Conservation (phyloP, 1,140 invertebrate genomes). For the Zaprionus davidi region DNA sequence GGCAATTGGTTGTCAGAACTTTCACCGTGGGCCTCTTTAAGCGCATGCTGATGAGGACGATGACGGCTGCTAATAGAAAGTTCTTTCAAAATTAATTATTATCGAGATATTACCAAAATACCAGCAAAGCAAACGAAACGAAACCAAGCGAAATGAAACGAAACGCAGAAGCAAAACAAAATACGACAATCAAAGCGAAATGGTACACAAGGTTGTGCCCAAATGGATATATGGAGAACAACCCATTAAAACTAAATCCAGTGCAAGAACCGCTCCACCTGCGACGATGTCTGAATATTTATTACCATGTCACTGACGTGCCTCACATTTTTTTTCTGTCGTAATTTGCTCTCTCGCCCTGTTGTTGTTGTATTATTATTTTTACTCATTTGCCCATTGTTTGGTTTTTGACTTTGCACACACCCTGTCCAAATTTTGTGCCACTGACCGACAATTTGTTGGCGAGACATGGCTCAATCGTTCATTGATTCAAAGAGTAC, state of each 20-base stretch:
- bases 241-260: conserved; percentile 79
- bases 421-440: conserved; percentile 74
- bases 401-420: conserved; percentile 47
- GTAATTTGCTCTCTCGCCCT: conserved; percentile 59
- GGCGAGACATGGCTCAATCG: conserved; percentile 48
- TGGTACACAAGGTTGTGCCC: conserved; percentile 1
- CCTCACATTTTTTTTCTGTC: conserved; percentile 54
- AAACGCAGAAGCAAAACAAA: conserved; percentile 31
- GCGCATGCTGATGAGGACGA: conserved; percentile 76
- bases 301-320: conserved; percentile 71
- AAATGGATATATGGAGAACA: conserved; percentile 41
- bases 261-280: conserved; percentile 60
- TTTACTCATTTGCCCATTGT: conserved; percentile 54
- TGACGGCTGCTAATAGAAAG: conserved; percentile 72
- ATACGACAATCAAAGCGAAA: conserved; percentile 19
- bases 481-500: conserved; percentile 53
- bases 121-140: conserved; percentile 44
- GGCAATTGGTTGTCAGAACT: conserved; percentile 57
- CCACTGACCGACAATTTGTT: conserved; percentile 75
- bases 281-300: conserved; percentile 70
- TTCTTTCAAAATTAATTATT: conserved; percentile 75
- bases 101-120: conserved; percentile 70
- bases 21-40: conserved; percentile 67
- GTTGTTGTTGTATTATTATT: conserved; percentile 39
- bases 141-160: conserved; percentile 31